These are phyloP conservation scores for Danio aesculapii DNA, from an alignment of 2,797 vertebrate genomes.

Conservation along the genomic window DNA sequence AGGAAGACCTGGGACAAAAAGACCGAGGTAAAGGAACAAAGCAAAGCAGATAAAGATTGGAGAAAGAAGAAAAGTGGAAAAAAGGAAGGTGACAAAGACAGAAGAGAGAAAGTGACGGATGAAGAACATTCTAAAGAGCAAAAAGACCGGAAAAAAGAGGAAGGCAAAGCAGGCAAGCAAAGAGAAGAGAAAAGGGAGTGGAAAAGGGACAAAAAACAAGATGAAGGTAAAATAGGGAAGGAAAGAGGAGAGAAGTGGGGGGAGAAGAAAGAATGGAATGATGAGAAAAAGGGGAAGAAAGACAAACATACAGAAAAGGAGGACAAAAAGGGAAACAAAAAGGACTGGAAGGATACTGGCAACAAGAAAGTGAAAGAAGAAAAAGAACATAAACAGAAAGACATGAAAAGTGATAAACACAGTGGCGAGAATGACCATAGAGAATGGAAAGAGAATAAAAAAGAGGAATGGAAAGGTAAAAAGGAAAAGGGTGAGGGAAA, in stretches of 20 bases:
- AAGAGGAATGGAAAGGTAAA: slow-evolving; percentile 41
- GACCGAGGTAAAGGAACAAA: slow-evolving; percentile 33
- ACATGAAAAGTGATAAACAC: slow-evolving; percentile 49
- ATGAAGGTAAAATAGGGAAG: slow-evolving; percentile 61
- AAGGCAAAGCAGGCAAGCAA: slow-evolving; percentile 49
- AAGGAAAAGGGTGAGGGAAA: slow-evolving; percentile 43
- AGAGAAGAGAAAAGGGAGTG: slow-evolving; percentile 53
- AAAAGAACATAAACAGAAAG: slow-evolving; percentile 44
- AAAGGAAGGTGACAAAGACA: slow-evolving; percentile 11
- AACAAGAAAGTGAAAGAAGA: slow-evolving; percentile 36
- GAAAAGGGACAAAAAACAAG: slow-evolving; percentile 59
- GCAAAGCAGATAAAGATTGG: slow-evolving; percentile 42
- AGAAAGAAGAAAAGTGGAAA: slow-evolving; percentile 47
- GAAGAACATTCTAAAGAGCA: slow-evolving; percentile 49
- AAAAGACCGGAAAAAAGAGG: slow-evolving; percentile 61
- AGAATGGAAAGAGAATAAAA: slow-evolving; percentile 15
- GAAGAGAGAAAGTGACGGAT: slow-evolving; percentile 55
- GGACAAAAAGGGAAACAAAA: slow-evolving; percentile 56
- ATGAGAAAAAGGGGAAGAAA: slow-evolving; percentile 68
- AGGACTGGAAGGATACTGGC: slow-evolving; percentile 57
- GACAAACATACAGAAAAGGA: slow-evolving; percentile 55
- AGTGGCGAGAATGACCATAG: slow-evolving; percentile 31
- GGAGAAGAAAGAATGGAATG: slow-evolving; percentile 60
- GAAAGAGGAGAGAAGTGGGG: slow-evolving; percentile 26
- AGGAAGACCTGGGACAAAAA: slow-evolving; percentile 51